Conservation (phyloP, 2,797 vertebrate species). For the Ctenochaetus hawaiiensis region DNA sequence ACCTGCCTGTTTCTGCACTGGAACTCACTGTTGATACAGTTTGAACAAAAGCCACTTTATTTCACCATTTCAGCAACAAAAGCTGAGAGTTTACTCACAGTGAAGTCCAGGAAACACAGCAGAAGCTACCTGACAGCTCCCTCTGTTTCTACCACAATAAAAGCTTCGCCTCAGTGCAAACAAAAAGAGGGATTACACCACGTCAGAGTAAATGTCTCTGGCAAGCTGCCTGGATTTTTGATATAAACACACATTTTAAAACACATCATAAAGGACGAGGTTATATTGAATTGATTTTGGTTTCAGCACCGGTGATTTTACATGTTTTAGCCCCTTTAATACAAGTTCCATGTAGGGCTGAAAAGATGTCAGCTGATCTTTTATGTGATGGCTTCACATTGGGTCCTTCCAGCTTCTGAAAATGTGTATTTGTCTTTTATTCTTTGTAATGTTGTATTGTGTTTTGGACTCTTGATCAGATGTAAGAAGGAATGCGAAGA, state of each 20-base stretch:
- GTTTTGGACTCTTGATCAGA: background rate
- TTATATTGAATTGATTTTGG: background rate
- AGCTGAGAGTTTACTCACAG: background rate
- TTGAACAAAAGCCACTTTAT: background rate
- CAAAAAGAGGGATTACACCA: too few species aligned
- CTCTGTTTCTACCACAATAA: background rate
- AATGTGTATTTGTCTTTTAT: background rate
- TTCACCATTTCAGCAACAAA: background rate
- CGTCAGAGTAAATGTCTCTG: background rate
- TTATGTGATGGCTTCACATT: background rate
- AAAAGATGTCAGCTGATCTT: background rate
- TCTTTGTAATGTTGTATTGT: background rate
- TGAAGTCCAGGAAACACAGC: background rate
- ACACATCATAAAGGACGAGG: background rate
- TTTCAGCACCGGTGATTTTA: background rate
- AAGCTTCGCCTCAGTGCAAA: too few species aligned
- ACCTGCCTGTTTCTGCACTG: constrained; percentile 9
- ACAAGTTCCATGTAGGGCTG: background rate
- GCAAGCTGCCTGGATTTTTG: background rate
- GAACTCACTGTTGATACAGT: background rate
- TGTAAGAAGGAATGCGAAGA: background rate
- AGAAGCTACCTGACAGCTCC: background rate
- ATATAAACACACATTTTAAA: background rate
- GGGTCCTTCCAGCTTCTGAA: background rate
- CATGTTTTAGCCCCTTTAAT: background rate